Base-by-base conservation (phyloP, 2,888 invertebrate genomes). In the Strigamia crassipes region DNA sequence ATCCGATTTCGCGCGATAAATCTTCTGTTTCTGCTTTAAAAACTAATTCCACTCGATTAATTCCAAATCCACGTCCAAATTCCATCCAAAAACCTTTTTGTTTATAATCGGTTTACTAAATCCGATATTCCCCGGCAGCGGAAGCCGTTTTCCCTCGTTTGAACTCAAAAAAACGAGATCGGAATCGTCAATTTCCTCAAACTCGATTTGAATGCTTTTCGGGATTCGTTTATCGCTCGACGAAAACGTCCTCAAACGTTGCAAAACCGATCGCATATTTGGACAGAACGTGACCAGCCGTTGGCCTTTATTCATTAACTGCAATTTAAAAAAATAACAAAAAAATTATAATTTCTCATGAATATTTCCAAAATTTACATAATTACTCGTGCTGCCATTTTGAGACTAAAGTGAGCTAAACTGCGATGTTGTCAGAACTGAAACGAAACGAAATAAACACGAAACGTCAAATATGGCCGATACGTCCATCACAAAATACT, bases 141-240 rank as follows among this genome's bases (percentile, higher is more conserved):
- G 92, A 86, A 93, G 92, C 42, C 93, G 90, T 86, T 92, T 92
- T 31, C 92, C 92, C 34, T 92, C 92, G 82, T 89, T 89, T 0
- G 91, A 91, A 13, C 91, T 91, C 21, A 93, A 87, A 34, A 93
- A 86, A 85, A 93, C 93, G 90, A 92, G 91, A 86, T 92, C 92
- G 6, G 92, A 91, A 86, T 85, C 83, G 27, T 18, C 61, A 15
- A 18, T 18, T 10, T 61, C 61, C 18, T 61, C 61, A 10, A 61
- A 18, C 2, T 61, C 61, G 23, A 61, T 21, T 5, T 61, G 61
- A n/a, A 8, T 61, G 23, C 18, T 61, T 31, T 12, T 3, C 38
- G 81, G 73, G 1, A 66, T 56, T 51, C 81, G 78, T 82, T 83
- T 83, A 18, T 66, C 51, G 23, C 80, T 46, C n/a, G 83, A 83